Evolutionary conservation across 2,797 vertebrate species (phyloP).

Genomic region (Pipistrellus pipistrellus): DNA sequence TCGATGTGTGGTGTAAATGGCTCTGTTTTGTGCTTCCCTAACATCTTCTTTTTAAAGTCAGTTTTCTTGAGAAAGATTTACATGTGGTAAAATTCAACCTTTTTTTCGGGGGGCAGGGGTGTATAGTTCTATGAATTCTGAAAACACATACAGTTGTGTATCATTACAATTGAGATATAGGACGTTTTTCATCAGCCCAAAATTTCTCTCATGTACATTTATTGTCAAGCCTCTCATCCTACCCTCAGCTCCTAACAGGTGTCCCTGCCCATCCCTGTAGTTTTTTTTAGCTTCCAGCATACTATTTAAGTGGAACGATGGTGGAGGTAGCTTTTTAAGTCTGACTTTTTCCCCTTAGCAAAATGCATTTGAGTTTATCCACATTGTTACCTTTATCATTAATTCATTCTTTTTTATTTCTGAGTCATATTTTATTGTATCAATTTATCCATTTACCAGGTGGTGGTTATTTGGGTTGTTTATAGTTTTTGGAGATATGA

Average conservation of each 20-base stretch:
- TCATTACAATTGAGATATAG: not conserved
- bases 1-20: not conserved
- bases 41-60: not conserved
- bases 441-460: not conserved
- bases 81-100: not conserved
- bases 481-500: not conserved
- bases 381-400: not conserved
- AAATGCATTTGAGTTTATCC: not conserved
- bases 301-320: not conserved
- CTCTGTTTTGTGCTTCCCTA: not conserved
- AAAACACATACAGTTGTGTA: not conserved
- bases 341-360: not conserved
- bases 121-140: not conserved
- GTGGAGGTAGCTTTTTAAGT: not conserved
- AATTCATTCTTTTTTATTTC: not conserved
- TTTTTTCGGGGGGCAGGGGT: not conserved
- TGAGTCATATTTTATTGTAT: not conserved
- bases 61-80: not conserved
- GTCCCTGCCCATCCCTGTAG: not conserved
- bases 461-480: not conserved
- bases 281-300: not conserved
- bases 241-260: not conserved
- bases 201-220: not conserved
- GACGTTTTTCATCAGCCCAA: not conserved
- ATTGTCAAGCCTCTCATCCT: not conserved